Percentiles rank a stretch among this genome's conserved stretches.
Evolutionary conservation across 2,113 vertebrate genomes (phyloP).

Genomic region (Lanius collurio): DNA sequence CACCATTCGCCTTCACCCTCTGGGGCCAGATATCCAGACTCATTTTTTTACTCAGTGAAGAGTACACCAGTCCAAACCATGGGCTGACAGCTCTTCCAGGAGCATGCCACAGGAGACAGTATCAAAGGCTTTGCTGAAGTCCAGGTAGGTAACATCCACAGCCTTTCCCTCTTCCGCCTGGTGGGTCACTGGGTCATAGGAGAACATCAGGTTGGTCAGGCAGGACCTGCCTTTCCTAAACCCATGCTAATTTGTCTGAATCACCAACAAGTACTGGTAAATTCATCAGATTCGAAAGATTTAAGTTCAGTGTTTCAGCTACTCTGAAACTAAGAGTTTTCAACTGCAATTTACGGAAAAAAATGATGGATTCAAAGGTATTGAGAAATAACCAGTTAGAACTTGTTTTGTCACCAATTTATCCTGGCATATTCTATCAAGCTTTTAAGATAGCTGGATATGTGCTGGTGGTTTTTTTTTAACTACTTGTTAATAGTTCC

Average conservation of each 20-base stretch:
- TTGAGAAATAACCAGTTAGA: background rate
- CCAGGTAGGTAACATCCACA: background rate
- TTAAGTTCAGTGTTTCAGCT: background rate
- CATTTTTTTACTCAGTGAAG: background rate
- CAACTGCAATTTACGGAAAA: background rate
- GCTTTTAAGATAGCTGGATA: background rate
- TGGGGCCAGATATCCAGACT: background rate
- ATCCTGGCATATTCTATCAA: background rate
- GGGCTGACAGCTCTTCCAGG: background rate
- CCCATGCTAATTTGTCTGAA: background rate
- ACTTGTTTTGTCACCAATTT: background rate
- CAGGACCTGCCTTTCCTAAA: background rate
- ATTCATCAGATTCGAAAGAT: background rate
- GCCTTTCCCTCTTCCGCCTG: too few relatives aligned
- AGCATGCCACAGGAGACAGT: background rate
- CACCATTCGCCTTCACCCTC: background rate
- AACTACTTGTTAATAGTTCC: background rate
- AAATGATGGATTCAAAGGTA: background rate
- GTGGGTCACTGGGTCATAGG: background rate
- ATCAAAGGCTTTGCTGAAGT: background rate
- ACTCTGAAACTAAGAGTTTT: background rate
- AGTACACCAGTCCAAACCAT: background rate
- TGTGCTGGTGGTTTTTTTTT: background rate
- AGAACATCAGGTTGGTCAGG: background rate
- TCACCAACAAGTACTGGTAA: background rate